phyloP scores from a whole-genome alignment of 92 coral and sea anemone species.

The Nematostella vectensis region DNA sequence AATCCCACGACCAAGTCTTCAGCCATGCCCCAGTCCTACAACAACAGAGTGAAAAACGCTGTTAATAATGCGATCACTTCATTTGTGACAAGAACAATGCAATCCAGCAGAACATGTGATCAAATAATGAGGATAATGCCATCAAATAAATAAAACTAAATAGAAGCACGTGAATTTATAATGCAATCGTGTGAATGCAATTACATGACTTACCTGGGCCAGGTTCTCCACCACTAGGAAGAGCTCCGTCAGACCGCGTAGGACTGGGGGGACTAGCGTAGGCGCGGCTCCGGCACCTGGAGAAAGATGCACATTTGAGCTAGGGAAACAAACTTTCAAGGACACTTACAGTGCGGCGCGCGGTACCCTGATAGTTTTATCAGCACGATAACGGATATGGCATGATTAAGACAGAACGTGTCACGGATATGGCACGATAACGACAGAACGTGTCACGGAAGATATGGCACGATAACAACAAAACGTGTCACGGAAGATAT shows the following conservation, averaged over 20 bases:
- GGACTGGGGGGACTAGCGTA: conserved; percentile 82
- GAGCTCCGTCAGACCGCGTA: conserved; percentile 93
- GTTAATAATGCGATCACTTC: background rate
- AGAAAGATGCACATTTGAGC: background rate
- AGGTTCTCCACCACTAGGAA: conserved; percentile 91
- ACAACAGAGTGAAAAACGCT: conserved; percentile 1
- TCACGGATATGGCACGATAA: no score
- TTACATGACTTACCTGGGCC: conserved; percentile 90
- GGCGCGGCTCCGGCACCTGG: conserved; percentile 80
- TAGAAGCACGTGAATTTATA: no score
- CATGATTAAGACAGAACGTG: no score
- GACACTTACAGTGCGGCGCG: no score
- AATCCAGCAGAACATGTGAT: background rate
- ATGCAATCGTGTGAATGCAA: background rate
- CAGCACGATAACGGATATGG: background rate
- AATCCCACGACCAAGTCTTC: conserved; percentile 94
- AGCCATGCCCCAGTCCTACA: conserved; percentile 96
- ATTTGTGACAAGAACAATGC: background rate
- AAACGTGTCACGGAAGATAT: no score
- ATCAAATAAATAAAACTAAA: background rate
- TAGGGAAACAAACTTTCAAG: no score
- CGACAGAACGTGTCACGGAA: no score
- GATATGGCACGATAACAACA: no score
- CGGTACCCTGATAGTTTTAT: no score
- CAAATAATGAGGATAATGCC: background rate